Base-by-base conservation (phyloP, 2,888 invertebrate species). In the Mallateleia sp. region DNA sequence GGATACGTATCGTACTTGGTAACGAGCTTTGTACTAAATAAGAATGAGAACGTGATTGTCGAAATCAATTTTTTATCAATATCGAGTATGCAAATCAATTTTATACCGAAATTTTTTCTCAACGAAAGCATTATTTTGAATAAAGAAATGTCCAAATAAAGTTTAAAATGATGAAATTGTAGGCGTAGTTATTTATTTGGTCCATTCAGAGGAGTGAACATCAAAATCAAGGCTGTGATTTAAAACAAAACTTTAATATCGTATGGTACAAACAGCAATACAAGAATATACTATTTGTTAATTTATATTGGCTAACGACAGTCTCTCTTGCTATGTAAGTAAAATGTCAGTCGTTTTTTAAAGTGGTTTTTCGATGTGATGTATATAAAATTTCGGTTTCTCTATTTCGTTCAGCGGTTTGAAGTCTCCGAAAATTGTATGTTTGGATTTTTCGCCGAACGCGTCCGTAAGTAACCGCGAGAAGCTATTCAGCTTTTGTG, bases 321-420 rank as follows among this genome's bases (percentile, higher is more conserved):
- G n/a, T n/a, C n/a, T n/a, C n/a, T n/a, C n/a, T n/a, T n/a, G n/a
- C n/a, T n/a, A n/a, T n/a, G n/a, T n/a, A n/a, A n/a, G n/a, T n/a
- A n/a, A n/a, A n/a, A n/a, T n/a, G n/a, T n/a, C n/a, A n/a, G n/a
- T n/a, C n/a, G n/a, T n/a, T 56, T 24, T 47, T 38, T 54, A 64
- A 32, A 38, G 9, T 28, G 58, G 25, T 64, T 95, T 98, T 97
- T 98, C 96, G 90, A 98, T 96, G 25, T 98, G 96, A 93, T 98
- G 98, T 85, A 98, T 98, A 92, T 97, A 98, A 95, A 98, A 98
- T 52, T 97, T 98, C 0, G 98, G 98, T 88, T 96, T 96, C 25
- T 96, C 92, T 6, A 97, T 96, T 74, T 97, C 95, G 28, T 96
- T 95, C 60, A 98, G 92, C 0, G 96, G 95, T 93, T 98, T 97